A percentile compares a stretch with the other conserved stretches of the same genome.
Conservation (phyloP, 2,797 vertebrate genomes). For the Potorous gilbertii region DNA sequence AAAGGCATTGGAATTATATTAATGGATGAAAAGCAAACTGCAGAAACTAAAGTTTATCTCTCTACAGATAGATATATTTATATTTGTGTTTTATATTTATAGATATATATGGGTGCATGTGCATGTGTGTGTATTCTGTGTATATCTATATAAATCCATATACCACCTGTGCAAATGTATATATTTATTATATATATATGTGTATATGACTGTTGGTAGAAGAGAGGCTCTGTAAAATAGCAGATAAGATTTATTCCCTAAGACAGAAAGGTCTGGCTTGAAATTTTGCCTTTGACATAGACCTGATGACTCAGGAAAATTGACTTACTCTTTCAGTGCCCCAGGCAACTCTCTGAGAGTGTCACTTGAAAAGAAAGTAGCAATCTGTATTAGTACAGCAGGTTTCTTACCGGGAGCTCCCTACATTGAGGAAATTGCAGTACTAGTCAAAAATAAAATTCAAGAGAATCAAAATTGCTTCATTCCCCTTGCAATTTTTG, state of each 20-base stretch:
- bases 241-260: not conserved
- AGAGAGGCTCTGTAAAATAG: not conserved
- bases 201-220: not conserved
- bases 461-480: not conserved
- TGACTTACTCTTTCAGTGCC: not conserved
- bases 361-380: not conserved
- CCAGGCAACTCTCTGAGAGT: not conserved
- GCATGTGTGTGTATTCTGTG: not conserved
- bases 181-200: not conserved
- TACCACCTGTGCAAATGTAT: not conserved
- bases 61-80: no score
- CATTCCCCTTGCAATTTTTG: not conserved
- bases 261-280: not conserved
- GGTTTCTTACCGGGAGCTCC: not conserved
- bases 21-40: not conserved
- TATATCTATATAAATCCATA: not conserved
- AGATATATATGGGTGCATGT: no score
- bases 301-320: not conserved
- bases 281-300: not conserved
- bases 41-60: no score
- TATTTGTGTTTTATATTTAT: no score
- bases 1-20: not conserved
- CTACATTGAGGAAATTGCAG: not conserved
- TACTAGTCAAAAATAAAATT: not conserved
- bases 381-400: not conserved